Evolutionary conservation across 2,113 vertebrate species (phyloP).

Genomic region (Phoxinus phoxinus): DNA sequence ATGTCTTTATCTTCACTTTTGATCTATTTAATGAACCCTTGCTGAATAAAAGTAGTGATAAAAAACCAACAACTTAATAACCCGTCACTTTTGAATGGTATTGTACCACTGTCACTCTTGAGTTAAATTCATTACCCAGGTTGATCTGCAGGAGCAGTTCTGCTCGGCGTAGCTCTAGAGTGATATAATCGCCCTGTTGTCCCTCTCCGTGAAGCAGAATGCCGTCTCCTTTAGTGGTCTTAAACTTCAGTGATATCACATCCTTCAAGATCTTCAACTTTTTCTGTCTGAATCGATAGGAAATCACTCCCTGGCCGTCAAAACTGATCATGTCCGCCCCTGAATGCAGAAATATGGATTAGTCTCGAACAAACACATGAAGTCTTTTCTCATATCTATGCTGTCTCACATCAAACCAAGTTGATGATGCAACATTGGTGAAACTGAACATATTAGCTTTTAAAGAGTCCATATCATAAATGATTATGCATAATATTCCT

Average conservation of each 20-base stretch:
- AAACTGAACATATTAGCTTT: not conserved
- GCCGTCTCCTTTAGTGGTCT: slow-evolving; percentile 87
- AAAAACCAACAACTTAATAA: too few species aligned
- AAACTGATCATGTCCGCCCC: slow-evolving; percentile 96
- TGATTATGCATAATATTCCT: not conserved
- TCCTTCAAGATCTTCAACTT: slow-evolving; percentile 94
- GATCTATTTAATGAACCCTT: not conserved
- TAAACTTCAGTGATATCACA: slow-evolving; percentile 90
- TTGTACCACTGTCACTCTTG: not conserved
- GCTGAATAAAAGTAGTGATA: not conserved
- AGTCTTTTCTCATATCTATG: not conserved
- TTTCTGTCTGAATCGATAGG: slow-evolving; percentile 92
- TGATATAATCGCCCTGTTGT: slow-evolving; percentile 97
- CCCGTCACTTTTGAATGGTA: not conserved
- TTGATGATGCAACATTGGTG: not conserved
- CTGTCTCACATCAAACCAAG: not conserved
- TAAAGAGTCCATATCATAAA: not conserved
- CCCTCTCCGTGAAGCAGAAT: slow-evolving; percentile 93
- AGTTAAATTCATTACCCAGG: slow-evolving; percentile 77
- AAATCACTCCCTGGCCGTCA: slow-evolving; percentile 89
- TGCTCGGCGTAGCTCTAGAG: slow-evolving; percentile 87
- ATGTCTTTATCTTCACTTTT: not conserved
- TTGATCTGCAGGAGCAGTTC: slow-evolving; percentile 90
- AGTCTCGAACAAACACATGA: not conserved
- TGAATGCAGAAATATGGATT: slow-evolving; percentile 55